Evolutionary conservation across 2,888 invertebrate genomes (phyloP), one percentile per base, ranked within the genome.

Genomic region (Drosophila rubida): DNA sequence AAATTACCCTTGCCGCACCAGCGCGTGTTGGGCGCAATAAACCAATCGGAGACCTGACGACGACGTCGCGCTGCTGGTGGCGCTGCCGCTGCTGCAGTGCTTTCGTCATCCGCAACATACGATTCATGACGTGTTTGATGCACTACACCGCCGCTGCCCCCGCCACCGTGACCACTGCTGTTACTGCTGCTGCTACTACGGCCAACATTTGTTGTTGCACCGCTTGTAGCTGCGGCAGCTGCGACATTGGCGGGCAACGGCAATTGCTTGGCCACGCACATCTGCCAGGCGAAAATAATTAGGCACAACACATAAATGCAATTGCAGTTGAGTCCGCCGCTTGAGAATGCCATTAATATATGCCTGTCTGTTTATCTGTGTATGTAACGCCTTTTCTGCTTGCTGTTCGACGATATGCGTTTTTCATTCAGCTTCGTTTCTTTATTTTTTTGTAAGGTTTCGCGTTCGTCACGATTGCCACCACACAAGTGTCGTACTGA

Each of bases 1-100:
- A 95, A 94, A 89, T 95, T 95, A 1, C 98, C 98, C 81, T 96
- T 95, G 22, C 98, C 98, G 92, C 98, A 98, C 98, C 98, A 98
- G 90, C 96, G 96, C 0, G 98, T 98, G 48, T 97, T 97, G 0
- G 97, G 97, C 46, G 97, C 95, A 71, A 96, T 94, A 61, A 97
- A 93, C 80, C 96, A 92, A 90, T 96, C 96, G 11, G 90, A 88
- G 16, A 91, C 71, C 62, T 89, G 87, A 7, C 92, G 91, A 48
- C 90, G 84, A 9, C 42, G 41, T 3, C 71, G 68, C 71, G 75
- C 30, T 14, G 48, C 19, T 7, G 13, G 9, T 16, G 49, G 13
- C 32, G 25, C 16, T 22, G 53, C 53, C 14, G 45, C 50, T 45
- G 30, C 44, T 45, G 30, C 44, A 14, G 16, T 75, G 55, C n/a